Conservation (phyloP, 2,888 invertebrate species). For the Bombylius discolor region DNA sequence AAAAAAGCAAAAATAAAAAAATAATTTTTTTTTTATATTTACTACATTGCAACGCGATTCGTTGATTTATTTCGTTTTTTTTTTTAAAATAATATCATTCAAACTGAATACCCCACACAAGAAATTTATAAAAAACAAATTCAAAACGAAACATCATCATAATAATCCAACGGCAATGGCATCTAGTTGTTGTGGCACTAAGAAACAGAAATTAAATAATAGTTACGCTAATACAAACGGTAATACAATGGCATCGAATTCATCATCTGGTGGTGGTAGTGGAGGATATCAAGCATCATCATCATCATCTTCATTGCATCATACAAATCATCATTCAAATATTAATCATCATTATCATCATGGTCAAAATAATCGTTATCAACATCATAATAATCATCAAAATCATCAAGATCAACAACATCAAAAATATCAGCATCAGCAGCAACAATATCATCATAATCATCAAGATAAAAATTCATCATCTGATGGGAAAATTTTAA, state of each 20-base stretch:
- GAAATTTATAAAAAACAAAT: no score
- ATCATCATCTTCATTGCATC: no score
- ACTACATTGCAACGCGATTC: no score
- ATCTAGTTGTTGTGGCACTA: constrained; percentile 82
- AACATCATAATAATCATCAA: neutral
- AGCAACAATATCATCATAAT: constrained; percentile 1
- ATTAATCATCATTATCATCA: neutral
- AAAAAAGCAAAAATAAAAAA: no score
- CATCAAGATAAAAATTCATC: neutral
- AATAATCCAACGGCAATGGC: constrained; percentile 45
- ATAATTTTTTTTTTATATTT: no score
- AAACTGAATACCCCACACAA: no score
- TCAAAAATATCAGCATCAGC: no score
- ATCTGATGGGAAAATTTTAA: neutral
- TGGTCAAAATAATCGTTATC: neutral
- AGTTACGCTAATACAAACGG: constrained; percentile 10
- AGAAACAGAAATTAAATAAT: constrained; percentile 81
- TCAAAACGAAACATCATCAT: no score
- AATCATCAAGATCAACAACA: neutral
- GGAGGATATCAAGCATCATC: no score
- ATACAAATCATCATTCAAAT: neutral
- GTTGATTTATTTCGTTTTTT: no score
- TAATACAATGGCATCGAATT: constrained; percentile 3
- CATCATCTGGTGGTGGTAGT: neutral
- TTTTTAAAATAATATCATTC: no score